Evolutionary conservation across 2,797 vertebrate species (phyloP).

Genomic region (Cyprinella venusta): DNA sequence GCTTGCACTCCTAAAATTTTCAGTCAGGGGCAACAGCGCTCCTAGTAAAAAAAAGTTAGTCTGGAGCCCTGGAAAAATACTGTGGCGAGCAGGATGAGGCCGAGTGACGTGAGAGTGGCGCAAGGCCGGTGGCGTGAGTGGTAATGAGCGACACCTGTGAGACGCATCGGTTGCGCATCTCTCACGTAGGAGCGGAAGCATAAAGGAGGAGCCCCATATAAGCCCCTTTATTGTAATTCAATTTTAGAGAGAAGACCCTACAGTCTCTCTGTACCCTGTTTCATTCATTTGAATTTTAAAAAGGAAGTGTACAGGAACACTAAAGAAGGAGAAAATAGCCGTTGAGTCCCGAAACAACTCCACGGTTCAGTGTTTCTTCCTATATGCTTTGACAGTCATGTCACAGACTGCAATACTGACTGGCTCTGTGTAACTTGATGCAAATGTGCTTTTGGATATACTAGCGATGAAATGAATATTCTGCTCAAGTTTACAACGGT

Average conservation of each 20-base stretch:
- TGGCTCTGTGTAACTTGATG: constrained; percentile 41
- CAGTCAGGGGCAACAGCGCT: too few species aligned
- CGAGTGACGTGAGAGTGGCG: too few species aligned
- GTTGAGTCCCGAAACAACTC: not conserved
- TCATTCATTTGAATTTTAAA: constrained; percentile 31
- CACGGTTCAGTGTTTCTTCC: constrained; percentile 6
- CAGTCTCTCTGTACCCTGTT: constrained; percentile 27
- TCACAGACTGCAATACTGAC: constrained; percentile 37
- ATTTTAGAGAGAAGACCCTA: constrained; percentile 13
- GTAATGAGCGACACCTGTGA: too few species aligned
- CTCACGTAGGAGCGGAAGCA: too few species aligned
- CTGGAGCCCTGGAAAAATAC: too few species aligned
- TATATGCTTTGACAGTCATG: constrained; percentile 18
- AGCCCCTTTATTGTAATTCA: constrained; percentile 42
- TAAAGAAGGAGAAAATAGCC: constrained; percentile 27
- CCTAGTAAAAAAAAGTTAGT: too few species aligned
- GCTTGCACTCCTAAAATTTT: too few species aligned
- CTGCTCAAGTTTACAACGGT: constrained; percentile 47
- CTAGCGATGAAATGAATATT: constrained; percentile 47
- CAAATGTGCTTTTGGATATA: constrained; percentile 32
- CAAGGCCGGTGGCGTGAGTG: too few species aligned
- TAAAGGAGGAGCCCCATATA: too few species aligned
- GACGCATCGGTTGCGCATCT: too few species aligned
- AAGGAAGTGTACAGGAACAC: not conserved
- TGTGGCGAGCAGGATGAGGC: too few species aligned